Evolutionary conservation across 2,113 vertebrate genomes (phyloP).

Genomic region (Amblyornis subalaris): DNA sequence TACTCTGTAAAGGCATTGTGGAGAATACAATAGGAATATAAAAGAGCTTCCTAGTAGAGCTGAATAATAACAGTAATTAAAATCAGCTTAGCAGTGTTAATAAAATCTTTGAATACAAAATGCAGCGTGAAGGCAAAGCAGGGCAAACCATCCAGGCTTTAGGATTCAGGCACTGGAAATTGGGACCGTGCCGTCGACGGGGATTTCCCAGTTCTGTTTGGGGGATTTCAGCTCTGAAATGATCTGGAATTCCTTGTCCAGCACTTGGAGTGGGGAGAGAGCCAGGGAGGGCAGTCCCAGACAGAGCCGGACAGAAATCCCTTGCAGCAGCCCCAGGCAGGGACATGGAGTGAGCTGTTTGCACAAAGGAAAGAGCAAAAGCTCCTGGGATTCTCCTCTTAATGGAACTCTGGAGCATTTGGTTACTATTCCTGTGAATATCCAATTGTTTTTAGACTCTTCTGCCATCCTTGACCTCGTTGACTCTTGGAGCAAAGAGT

Average conservation of each 20-base stretch:
- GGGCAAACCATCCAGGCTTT: neutral
- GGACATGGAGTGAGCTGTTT: neutral
- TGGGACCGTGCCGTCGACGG: fast-evolving
- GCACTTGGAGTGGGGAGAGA: fast-evolving
- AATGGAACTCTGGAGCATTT: neutral
- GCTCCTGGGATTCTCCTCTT: neutral
- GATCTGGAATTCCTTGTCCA: neutral
- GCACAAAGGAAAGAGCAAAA: neutral
- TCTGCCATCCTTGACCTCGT: neutral
- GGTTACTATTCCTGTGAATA: neutral
- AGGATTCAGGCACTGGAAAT: neutral
- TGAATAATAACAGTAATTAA: conserved; percentile 24
- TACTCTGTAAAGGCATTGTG: neutral
- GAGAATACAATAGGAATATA: neutral
- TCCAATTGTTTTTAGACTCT: neutral
- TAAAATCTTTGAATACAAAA: neutral
- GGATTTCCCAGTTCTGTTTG: neutral
- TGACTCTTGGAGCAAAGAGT: neutral
- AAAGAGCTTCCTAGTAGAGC: neutral
- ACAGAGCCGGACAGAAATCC: neutral
- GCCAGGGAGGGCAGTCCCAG: neutral
- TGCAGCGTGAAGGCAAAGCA: neutral
- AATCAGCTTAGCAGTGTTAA: neutral
- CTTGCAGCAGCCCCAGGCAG: neutral
- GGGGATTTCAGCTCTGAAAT: neutral